phyloP scores from a whole-genome alignment of 2,888 invertebrate genomes.

The Andrena trimmerana region DNA sequence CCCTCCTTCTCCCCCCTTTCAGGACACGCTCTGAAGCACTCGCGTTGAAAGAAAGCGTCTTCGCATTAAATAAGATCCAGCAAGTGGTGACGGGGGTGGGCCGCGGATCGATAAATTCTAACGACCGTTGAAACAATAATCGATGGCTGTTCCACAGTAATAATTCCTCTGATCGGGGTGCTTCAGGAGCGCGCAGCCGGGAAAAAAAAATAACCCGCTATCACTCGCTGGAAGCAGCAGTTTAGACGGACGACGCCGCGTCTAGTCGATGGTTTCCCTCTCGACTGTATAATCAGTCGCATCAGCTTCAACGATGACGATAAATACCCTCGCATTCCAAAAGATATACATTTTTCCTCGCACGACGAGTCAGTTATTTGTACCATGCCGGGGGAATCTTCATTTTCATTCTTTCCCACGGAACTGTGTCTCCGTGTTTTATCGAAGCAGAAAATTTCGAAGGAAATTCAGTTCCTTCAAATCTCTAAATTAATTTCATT shows the following conservation, averaged over 20 bases:
- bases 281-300: conserved; percentile 30
- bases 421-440: not conserved
- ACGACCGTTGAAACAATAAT: conserved; percentile 44
- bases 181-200: conserved; percentile 8
- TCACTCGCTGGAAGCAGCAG: conserved; percentile 12
- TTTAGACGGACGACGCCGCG: conserved; percentile 14
- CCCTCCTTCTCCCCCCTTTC: not conserved
- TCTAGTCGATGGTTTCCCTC: conserved; percentile 18
- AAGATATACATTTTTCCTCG: not conserved
- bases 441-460: not conserved
- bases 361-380: not conserved
- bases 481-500: too few species aligned
- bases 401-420: not conserved
- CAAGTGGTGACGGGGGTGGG: conserved; percentile 23
- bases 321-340: conserved; percentile 12
- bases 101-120: conserved; percentile 37
- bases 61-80: conserved; percentile 27
- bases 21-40: conserved; percentile 12
- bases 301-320: conserved; percentile 6
- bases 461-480: not conserved
- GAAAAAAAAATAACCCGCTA: conserved; percentile 18
- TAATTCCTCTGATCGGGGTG: conserved; percentile 12
- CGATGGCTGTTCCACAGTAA: conserved; percentile 23
- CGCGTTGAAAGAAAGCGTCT: conserved; percentile 32
- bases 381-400: not conserved